Percentiles rank a stretch among this genome's conserved stretches.
Evolutionary conservation across 2,888 invertebrate species (phyloP).

Genomic region (Drosophila mettleri): DNA sequence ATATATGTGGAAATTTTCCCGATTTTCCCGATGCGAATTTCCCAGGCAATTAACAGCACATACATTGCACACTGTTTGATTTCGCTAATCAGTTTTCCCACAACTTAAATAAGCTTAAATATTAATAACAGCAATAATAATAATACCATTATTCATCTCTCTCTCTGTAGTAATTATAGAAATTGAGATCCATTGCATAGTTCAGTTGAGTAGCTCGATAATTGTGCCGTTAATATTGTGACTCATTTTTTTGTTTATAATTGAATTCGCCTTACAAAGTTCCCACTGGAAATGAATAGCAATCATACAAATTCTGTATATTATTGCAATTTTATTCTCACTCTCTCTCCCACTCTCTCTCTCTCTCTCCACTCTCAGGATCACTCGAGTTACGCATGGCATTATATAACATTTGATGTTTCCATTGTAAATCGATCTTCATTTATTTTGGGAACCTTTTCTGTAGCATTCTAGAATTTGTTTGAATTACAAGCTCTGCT

Average conservation of each 20-base stretch:
- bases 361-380: background rate
- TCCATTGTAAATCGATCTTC: background rate
- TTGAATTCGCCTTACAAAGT: background rate
- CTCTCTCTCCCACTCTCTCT: background rate
- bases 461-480: too few species aligned
- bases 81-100: slow-evolving; percentile 36
- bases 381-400: background rate
- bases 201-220: slow-evolving; percentile 23
- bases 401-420: slow-evolving; percentile 1
- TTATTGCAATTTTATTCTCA: background rate
- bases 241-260: slow-evolving; percentile 17
- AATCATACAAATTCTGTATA: background rate
- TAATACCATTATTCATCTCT: background rate
- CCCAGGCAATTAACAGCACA: slow-evolving; percentile 47
- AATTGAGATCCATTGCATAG: slow-evolving; percentile 31
- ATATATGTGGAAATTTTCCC: background rate
- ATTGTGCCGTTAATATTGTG: slow-evolving; percentile 18
- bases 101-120: slow-evolving; percentile 9
- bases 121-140: background rate
- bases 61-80: slow-evolving; percentile 16
- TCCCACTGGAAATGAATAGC: background rate
- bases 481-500: background rate
- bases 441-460: background rate
- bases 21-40: slow-evolving; percentile 5
- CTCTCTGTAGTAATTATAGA: slow-evolving; percentile 20